Evolutionary conservation across 2,888 invertebrate species (phyloP), one percentile per base, ranked within the genome.

Genomic region (Pediacus dermestoides): DNA sequence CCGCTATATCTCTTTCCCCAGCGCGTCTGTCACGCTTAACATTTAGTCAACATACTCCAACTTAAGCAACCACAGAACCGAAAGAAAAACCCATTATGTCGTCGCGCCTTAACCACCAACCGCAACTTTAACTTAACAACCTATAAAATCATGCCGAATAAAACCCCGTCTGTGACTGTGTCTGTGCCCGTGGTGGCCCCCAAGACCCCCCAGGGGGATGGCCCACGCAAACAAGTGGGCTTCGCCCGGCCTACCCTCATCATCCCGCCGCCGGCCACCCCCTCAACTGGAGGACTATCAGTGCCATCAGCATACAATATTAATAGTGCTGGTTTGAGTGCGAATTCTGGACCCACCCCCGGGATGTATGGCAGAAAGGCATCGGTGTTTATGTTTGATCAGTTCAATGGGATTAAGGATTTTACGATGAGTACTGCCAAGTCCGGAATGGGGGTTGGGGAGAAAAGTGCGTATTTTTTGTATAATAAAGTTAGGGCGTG

Each of bases 371-470:
- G 42, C 14, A 78, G 75, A 46, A 85, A 81, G 47, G 82, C 84
- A 0, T 84, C 85, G 1, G 83, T 83, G 48, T 88, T 86, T 55
- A 81, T 88, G 75, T 84, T 85, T 59, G 81, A 84, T 51, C 86
- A 86, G 58, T 85, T 88, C 52, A 81, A 81, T 53, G 88, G 84
- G 0, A 80, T 87, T 53, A 82, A 81, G 56, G 83, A 87, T 64
- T 81, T 86, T 61, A 87, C 88, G 0, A 73, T 77, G 71, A 77
- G 74, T 49, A 78, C 78, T 1, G 80, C 80, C 7, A 88, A 86
- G 59, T 81, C 84, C 37, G 89, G 90, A 13, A 70, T 90, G 48
- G 88, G 88, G 67, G 80, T 82, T 21, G 90, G 90, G 42, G 90
- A 90, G 67, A 88, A 87, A 64, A 77, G 80, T 42, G 86, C 86